Percentiles rank a stretch among this genome's conserved stretches.
These are phyloP conservation scores for Setophaga kirtlandii DNA, from an alignment of 2,113 vertebrate genomes.

Conservation along the genomic window DNA sequence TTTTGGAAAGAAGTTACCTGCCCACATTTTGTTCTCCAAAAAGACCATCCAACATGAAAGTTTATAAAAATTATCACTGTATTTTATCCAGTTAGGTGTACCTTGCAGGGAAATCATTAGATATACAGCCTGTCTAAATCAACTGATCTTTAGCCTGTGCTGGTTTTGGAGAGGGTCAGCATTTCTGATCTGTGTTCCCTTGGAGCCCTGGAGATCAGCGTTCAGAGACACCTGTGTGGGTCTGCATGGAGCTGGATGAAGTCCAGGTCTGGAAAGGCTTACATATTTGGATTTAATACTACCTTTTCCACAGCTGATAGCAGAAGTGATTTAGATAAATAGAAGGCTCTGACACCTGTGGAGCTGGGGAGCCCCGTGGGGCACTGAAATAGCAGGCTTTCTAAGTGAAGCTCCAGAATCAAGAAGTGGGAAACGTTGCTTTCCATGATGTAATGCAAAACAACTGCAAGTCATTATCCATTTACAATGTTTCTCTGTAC, in stretches of 20 bases:
- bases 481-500: not conserved
- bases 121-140: not conserved
- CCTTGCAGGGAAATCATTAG: not conserved
- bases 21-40: not conserved
- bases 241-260: not conserved
- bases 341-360: not conserved
- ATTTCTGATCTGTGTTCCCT: not conserved
- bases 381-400: not conserved
- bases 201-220: not conserved
- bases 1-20: not conserved
- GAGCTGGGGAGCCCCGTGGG: not conserved
- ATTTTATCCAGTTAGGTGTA: not conserved
- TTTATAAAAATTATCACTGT: not conserved
- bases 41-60: not conserved
- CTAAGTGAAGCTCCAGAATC: not conserved
- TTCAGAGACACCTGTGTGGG: conserved; percentile 14
- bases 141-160: not conserved
- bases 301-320: conserved; percentile 43
- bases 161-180: not conserved
- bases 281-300: conserved; percentile 35
- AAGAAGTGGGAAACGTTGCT: not conserved
- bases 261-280: not conserved
- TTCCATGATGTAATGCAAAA: conserved; percentile 14
- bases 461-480: conserved; percentile 10
- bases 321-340: conserved; percentile 39